Evolutionary conservation across 2,888 invertebrate genomes (phyloP), one percentile per base, ranked within the genome.

Genomic region (Hipparchia sbordonii): DNA sequence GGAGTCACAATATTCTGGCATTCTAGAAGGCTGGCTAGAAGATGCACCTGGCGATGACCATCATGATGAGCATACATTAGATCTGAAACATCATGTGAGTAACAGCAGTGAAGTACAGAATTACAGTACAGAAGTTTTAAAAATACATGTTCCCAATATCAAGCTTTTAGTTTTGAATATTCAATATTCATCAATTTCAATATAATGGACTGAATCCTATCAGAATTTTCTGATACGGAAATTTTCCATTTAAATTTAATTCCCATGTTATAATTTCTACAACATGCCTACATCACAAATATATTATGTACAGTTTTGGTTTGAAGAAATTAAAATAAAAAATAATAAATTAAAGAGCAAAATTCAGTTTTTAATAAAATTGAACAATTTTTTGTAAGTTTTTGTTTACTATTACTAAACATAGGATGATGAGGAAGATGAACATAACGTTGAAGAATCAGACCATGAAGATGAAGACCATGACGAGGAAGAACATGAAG

Each of bases 1-100:
- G 12, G 95, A 97, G 82, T 96, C 97, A 39, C 94, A 95, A 59
- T 97, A 96, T 89, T 96, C 97, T 10, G 95, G 95, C 79, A 95
- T 96, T 70, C 95, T 97, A 76, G 96, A 97, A 80, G 97, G 97
- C 56, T 97, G 97, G 97, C 94, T 97, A 10, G 96, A 96, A 84
- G 95, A 96, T 77, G 86, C 89, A 67, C 86, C 93, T 39, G 89
- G 92, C 70, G 93, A 94, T 81, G 93, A 94, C 70, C 94, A 95
- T 76, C 94, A 94, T 79, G 94, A 94, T 81, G 90, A 91, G 79
- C 94, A 94, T 78, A 94, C 94, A 23, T 83, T 94, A 76, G 94
- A 94, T 75, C 81, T 94, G n/a, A 93, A 89, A 74, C 93, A 93
- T 79, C 91, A 88, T 84, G 94, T 94, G 83, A 90, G 93, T 86